Evolutionary conservation across 2,888 invertebrate species (phyloP), one percentile per base, ranked within the genome.

Genomic region (Didymodactylos carnosus): DNA sequence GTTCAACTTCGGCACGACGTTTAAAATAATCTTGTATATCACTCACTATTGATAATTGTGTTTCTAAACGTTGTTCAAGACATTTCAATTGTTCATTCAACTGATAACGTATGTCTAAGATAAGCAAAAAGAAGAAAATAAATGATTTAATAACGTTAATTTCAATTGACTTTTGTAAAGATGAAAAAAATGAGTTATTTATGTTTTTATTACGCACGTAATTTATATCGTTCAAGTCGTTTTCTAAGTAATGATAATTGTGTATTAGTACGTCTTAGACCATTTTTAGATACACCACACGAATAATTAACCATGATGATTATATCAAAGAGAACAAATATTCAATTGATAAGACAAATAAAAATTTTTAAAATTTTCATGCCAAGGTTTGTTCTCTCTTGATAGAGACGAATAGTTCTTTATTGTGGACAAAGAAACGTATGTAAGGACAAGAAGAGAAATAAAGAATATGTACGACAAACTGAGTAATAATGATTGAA

Each of bases 81-180:
- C 91, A 91, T 87, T 91, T 88, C 85, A 94, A 85, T 87, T 95
- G 95, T 85, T 95, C 95, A 83, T 89, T 88, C 82, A 95, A 86
- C 86, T 94, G 94, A 81, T 89, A 86, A 35, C 62, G 29, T n/a
- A 62, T 62, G 6, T 62, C 62, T 62, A 62, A 7, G 3, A 27
- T 25, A 23, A 23, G 3, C 16, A 23, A 35, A 35, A 5, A 62
- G n/a, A n/a, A 35, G 16, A 53, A 35, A 53, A 53, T 6, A 2
- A 53, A 53, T 2, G 27, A 3, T 27, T 16, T 27, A 1, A 27
- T 27, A 10, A n/a, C 41, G 16, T 41, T 16, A 41, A 6, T 16
- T 3, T 16, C 16, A 6, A 3, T 16, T n/a, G n/a, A 43, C 2
- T n/a, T 10, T 43, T 43, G 4, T 43, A 19, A 4, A 4, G 4